A percentile compares a stretch with the other conserved stretches of the same genome.
Evolutionary conservation across 2,888 invertebrate genomes (phyloP).

Genomic region (Melanophora roralis): DNA sequence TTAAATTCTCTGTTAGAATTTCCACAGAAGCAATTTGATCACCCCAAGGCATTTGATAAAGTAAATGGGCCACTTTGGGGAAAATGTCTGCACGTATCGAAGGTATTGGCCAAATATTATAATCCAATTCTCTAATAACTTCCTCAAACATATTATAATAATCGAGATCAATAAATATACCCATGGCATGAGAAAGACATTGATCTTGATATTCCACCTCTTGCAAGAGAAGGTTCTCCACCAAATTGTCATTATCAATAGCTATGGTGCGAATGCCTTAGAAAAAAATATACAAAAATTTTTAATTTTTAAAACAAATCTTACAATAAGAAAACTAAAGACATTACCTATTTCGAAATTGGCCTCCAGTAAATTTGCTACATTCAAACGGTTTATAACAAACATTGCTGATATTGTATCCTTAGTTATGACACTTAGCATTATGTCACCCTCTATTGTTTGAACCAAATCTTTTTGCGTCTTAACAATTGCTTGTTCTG

Average conservation of each 20-base stretch:
- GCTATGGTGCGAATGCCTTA: conserved; percentile 74
- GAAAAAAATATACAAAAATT: background rate
- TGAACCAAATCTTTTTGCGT: conserved; percentile 71
- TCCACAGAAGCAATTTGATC: conserved; percentile 76
- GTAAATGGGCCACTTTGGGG: conserved; percentile 74
- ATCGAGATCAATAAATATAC: conserved; percentile 74
- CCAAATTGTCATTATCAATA: conserved; percentile 67
- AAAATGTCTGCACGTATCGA: conserved; percentile 70
- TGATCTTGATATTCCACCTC: conserved; percentile 76
- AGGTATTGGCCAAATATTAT: conserved; percentile 76
- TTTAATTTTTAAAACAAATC: background rate
- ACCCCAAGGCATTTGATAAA: conserved; percentile 77
- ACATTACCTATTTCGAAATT: conserved; percentile 75
- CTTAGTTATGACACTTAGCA: conserved; percentile 74
- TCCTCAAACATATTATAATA: conserved; percentile 70
- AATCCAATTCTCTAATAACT: conserved; percentile 73
- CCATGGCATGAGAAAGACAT: conserved; percentile 74
- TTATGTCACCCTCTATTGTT: conserved; percentile 74
- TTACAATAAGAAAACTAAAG: background rate
- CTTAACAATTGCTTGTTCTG: conserved; percentile 63
- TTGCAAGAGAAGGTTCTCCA: conserved; percentile 74
- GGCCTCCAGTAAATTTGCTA: conserved; percentile 72
- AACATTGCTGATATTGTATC: conserved; percentile 75
- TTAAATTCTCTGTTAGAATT: conserved; percentile 72
- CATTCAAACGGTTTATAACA: conserved; percentile 75